These are phyloP conservation scores for Therioaphis trifolii DNA, from an alignment of 2,888 invertebrate genomes.

Conservation along the genomic window DNA sequence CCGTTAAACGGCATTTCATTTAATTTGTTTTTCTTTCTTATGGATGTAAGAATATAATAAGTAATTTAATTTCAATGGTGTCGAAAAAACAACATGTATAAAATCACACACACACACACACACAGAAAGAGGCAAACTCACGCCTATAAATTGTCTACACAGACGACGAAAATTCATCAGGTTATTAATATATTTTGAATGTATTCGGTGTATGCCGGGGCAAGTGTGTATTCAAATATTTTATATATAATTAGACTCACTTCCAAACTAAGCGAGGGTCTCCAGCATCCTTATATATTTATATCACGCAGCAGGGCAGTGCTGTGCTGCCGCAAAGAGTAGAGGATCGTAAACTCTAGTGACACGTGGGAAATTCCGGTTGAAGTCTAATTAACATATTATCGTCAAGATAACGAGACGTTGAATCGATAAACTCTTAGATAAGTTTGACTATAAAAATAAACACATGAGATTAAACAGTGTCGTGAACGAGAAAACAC, in stretches of 20 bases:
- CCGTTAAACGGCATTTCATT: conserved; percentile 35
- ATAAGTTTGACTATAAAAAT: conserved; percentile 40
- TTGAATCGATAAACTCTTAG: not conserved
- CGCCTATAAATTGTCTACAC: not conserved
- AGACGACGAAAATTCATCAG: not conserved
- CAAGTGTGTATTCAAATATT: not conserved
- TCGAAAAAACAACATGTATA: conserved; percentile 15
- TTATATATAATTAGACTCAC: conserved; percentile 1
- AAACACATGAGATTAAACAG: not conserved
- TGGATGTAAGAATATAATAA: not conserved
- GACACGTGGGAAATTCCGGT: conserved; percentile 38
- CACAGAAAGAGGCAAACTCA: not conserved
- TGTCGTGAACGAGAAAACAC: not conserved
- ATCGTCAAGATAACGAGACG: conserved; percentile 27
- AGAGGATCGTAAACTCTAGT: conserved; percentile 33
- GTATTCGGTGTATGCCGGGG: conserved; percentile 18
- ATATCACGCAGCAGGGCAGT: too few species aligned
- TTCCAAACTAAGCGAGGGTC: not conserved
- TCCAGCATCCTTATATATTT: not conserved
- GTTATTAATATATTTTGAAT: conserved; percentile 12
- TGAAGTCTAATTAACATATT: conserved; percentile 49
- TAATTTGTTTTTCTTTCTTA: conserved; percentile 23
- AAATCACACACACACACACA: not conserved
- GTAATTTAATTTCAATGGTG: conserved; percentile 24
- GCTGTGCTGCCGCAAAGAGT: not conserved